A percentile compares a stretch with the other conserved stretches of the same genome.
phyloP scores from a whole-genome alignment of 1,140 invertebrate species.

The Platorchestia sp. region DNA sequence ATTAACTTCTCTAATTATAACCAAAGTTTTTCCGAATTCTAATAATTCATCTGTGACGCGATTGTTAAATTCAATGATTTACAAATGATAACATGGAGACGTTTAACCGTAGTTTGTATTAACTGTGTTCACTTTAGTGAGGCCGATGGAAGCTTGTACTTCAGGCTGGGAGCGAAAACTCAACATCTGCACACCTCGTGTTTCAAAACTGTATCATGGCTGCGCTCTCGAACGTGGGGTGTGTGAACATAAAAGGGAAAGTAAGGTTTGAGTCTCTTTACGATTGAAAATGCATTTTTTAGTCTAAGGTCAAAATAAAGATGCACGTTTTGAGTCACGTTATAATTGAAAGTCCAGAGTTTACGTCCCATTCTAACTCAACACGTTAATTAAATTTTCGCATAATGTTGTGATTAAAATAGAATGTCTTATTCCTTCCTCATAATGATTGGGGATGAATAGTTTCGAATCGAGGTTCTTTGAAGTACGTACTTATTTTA shows the following conservation, averaged over 20 bases:
- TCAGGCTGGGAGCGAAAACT: no score
- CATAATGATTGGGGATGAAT: no score
- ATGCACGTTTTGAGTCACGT: not conserved
- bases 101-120: no score
- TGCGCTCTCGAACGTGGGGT: no score
- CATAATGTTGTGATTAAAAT: not conserved
- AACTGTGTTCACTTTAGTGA: no score
- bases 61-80: no score
- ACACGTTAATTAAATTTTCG: not conserved
- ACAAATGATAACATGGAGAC: no score
- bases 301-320: no score
- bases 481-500: not conserved
- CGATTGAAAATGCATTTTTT: not conserved
- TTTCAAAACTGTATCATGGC: no score
- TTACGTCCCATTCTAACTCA: not conserved
- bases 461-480: no score
- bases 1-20: not conserved
- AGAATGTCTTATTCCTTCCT: not conserved
- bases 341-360: not conserved
- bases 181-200: no score
- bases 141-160: no score
- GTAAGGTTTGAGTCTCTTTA: not conserved
- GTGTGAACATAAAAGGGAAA: not conserved
- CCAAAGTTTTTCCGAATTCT: not conserved
- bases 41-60: not conserved